phyloP scores from a whole-genome alignment of 1,140 invertebrate species.

The Ylistrum balloti region DNA sequence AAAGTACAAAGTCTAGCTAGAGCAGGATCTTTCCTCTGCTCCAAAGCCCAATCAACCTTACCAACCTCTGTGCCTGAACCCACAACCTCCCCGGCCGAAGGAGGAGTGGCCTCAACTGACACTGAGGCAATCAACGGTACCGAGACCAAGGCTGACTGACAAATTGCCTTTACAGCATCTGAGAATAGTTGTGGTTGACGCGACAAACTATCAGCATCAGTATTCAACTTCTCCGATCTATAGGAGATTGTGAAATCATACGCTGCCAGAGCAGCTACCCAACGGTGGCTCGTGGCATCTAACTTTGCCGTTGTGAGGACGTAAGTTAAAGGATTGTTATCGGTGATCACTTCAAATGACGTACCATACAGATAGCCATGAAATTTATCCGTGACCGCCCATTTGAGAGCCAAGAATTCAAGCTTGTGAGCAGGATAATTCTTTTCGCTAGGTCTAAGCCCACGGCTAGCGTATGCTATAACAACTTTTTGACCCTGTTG shows the following conservation, averaged over 20 bases:
- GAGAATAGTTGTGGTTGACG: background rate
- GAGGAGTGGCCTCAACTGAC: no score
- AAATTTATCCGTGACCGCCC: background rate
- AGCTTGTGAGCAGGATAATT: conserved; percentile 58
- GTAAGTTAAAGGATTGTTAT: conserved; percentile 25
- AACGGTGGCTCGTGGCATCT: background rate
- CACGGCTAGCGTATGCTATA: conserved; percentile 65
- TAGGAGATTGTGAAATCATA: background rate
- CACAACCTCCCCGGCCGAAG: no score
- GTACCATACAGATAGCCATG: background rate
- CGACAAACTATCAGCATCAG: background rate
- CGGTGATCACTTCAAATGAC: background rate
- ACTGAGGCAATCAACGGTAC: no score
- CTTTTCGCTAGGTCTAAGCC: conserved; percentile 46
- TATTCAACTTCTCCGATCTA: background rate
- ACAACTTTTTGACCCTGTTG: conserved; percentile 59
- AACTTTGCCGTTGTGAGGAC: background rate
- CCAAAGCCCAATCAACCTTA: no score
- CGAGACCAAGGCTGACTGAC: no score
- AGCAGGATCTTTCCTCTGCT: no score
- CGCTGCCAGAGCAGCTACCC: background rate
- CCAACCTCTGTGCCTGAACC: no score
- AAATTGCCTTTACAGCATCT: no score
- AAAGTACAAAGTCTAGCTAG: no score
- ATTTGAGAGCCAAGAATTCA: no score